A percentile compares a stretch with the other conserved stretches of the same genome.
Evolutionary conservation across 2,888 invertebrate genomes (phyloP).

Genomic region (Morpho helenor): DNA sequence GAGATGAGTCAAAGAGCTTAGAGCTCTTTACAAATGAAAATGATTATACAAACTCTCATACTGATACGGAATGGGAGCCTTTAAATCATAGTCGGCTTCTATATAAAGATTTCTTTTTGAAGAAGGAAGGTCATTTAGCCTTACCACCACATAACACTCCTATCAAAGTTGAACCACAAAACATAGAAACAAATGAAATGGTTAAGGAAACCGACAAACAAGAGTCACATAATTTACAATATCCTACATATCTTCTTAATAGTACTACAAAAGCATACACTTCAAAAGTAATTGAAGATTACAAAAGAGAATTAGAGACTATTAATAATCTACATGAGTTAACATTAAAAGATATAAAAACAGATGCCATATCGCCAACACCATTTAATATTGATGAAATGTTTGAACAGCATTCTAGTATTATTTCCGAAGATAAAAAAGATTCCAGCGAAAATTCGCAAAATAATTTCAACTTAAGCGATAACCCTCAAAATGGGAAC

Average conservation of each 20-base stretch:
- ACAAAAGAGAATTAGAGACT: constrained; percentile 71
- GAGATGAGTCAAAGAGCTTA: constrained; percentile 49
- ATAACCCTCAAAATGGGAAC: constrained; percentile 28
- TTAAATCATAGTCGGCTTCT: constrained; percentile 67
- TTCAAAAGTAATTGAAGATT: constrained; percentile 74
- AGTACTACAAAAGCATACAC: constrained; percentile 72
- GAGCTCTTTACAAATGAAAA: constrained; percentile 54
- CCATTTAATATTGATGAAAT: constrained; percentile 66
- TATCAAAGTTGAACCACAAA: constrained; percentile 36
- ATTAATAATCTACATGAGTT: constrained; percentile 70
- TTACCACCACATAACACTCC: constrained; percentile 64
- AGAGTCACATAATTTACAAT: constrained; percentile 47
- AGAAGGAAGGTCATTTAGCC: constrained; percentile 62
- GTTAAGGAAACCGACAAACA: constrained; percentile 33
- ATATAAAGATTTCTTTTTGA: constrained; percentile 69
- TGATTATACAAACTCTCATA: constrained; percentile 42
- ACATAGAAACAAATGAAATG: constrained; percentile 37
- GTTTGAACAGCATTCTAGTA: constrained; percentile 54
- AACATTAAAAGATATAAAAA: constrained; percentile 70
- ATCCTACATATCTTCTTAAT: constrained; percentile 66
- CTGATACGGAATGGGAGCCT: constrained; percentile 54
- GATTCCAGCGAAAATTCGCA: constrained; percentile 37
- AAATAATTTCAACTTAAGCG: constrained; percentile 32
- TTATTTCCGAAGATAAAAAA: constrained; percentile 38
- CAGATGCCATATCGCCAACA: constrained; percentile 64